Evolutionary conservation across 1,140 invertebrate species (phyloP).

Genomic region (Chelonus insularis): DNA sequence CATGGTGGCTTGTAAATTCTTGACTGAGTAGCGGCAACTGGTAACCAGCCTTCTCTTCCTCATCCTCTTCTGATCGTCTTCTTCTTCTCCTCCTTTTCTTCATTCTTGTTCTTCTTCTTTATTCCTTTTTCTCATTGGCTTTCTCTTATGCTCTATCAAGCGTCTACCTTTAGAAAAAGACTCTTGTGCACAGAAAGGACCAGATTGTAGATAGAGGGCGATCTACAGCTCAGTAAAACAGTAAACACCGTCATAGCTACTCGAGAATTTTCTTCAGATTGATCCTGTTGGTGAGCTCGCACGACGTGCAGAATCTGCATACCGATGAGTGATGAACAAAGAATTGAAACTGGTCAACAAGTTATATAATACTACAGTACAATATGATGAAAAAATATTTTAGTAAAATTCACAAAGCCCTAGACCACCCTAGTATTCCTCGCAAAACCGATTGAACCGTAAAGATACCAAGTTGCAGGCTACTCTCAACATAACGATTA

Average conservation of each 20-base stretch:
- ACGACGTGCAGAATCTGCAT: no score
- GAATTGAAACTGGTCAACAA: no score
- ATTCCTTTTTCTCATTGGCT: neutral
- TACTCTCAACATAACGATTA: constrained; percentile 33
- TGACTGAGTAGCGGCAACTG: constrained; percentile 38
- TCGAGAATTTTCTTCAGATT: no score
- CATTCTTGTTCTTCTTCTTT: neutral
- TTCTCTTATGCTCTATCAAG: no score
- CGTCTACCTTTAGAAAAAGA: no score
- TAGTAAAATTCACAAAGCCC: neutral
- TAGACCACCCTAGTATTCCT: constrained; percentile 25
- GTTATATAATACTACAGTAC: no score
- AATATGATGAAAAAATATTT: neutral
- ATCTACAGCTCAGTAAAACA: no score
- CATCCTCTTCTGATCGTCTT: constrained; percentile 15
- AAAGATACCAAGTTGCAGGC: constrained; percentile 35
- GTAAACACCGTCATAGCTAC: no score
- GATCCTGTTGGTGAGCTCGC: no score
- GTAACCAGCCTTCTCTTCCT: constrained; percentile 32
- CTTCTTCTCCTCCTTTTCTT: neutral
- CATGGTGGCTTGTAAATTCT: constrained; percentile 42
- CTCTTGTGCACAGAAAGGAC: no score
- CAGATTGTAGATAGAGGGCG: no score
- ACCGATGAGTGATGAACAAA: no score
- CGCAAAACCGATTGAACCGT: constrained; percentile 30